Base-by-base conservation (phyloP, 2,888 invertebrate genomes). In the Platypus cylindrus region DNA sequence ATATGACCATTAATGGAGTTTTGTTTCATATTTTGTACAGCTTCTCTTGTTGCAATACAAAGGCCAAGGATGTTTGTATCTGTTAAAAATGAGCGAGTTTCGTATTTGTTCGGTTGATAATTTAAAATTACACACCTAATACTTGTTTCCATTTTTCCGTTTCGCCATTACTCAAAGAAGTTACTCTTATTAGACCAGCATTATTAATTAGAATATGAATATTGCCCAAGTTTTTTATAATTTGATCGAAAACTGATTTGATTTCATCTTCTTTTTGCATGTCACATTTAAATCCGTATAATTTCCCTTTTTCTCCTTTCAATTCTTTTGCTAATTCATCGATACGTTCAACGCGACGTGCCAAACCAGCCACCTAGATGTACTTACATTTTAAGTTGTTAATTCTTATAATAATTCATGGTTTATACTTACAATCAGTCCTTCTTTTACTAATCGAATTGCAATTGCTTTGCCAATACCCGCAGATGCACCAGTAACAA, bases 191-290 rank as follows among this genome's bases (percentile, higher is more conserved):
- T 3, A 51, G 17, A 1, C 51, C 52, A 13, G 53, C 53, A 36
- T 49, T 53, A 35, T 52, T 53, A 22, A 53, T 39, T 9, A 53
- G 35, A 32, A 53, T 46, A 26, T 48, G 41, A 5, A 53, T 37
- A 2, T 47, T 43, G 0, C 52, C 53, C 3, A 52, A 34, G 18
- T 50, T 44, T 3, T 40, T 39, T 2, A 33, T 43, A 5, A 47
- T 45, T 48, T 46, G 45, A 27, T 48, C 37, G 27, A 53, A 50
- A 1, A 48, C 43, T 11, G 47, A 31, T 5, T 47, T 12, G 12
- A 53, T 45, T 12, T 50, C 49, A 17, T 47, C 46, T 38, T 48
- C 47, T 14, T 50, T 49, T 5, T 46, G 46, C 9, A 53, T 18
- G 36, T 53, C 53, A 22, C 44, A 45, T 30, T 43, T 32, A 5